Base-by-base conservation (phyloP, 2,113 vertebrate genomes). In the Oryzias melastigma region DNA sequence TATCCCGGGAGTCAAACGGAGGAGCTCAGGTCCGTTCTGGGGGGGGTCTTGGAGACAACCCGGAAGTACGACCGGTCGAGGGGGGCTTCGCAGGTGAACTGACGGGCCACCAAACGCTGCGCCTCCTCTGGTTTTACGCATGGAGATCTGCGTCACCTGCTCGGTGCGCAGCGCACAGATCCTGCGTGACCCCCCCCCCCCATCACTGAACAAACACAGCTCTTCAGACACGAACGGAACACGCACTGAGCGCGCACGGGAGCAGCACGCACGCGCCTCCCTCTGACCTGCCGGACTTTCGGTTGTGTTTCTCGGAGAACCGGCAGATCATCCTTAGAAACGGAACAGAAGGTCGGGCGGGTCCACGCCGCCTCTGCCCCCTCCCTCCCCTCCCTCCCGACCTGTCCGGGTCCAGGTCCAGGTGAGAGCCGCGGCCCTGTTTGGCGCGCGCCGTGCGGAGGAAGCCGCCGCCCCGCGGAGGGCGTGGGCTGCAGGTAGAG, bases 401-500 rank as follows among this genome's bases (percentile, higher is more conserved):
- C 77, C 80, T 62, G 59, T 80, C 67, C 75, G 15, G 67, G 68
- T 65, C 55, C 74, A 78, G 81, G 79, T 77, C 55, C 74, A 80
- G 81, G 79, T 75, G 71, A 80, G 67, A 4, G 55, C 68, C 74
- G 78, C 76, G 71, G 80, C 61, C 65, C 64, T 49, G 75, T 19
- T 63, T 73, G 66, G 70, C 74, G 66, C 5, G 68, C 63, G 57
- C 73, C 17, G 74, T n/a, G 73, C 52, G 62, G 77, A 84, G 83
- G 81, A 65, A 60, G 72, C 75, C 71, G 76, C 73, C 56, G 65
- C 64, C 77, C 73, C 15, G 72, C 81, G 56, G 78, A 59, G 70
- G 72, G 74, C 61, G 83, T 81, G 82, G 86, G 84, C 74, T 77
- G 73, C 75, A 63, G 84, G 80, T 73, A 79, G 78, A 88, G 84